These are phyloP conservation scores for Macrosoma leucophasiata DNA, from an alignment of 2,888 invertebrate genomes.

Conservation along the genomic window DNA sequence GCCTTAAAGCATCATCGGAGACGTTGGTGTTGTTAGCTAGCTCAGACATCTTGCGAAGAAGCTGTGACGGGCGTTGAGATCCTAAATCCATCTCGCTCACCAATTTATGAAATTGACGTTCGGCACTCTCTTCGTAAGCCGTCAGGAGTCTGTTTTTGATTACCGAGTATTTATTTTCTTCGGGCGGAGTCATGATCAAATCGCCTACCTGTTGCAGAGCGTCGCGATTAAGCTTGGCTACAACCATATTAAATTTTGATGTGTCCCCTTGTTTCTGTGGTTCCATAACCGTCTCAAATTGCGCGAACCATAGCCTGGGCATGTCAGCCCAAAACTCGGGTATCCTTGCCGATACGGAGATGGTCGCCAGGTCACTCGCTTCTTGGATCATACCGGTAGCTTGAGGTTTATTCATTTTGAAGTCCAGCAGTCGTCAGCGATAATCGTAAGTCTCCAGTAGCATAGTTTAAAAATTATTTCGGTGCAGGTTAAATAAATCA, in stretches of 20 bases:
- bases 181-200: not conserved
- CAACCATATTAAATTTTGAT: slow-evolving; percentile 6
- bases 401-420: too few species aligned
- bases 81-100: slow-evolving; percentile 4
- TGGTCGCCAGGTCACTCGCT: slow-evolving; percentile 3
- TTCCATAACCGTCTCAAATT: slow-evolving; percentile 7
- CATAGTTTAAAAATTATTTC: too few species aligned
- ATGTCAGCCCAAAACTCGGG: slow-evolving; percentile 8
- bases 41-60: too few species aligned
- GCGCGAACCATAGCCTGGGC: slow-evolving; percentile 12
- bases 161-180: not conserved
- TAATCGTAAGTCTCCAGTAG: too few species aligned
- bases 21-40: too few species aligned
- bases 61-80: too few species aligned
- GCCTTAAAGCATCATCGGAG: too few species aligned
- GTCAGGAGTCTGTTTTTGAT: slow-evolving; percentile 2
- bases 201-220: slow-evolving; percentile 3
- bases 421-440: too few species aligned
- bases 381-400: too few species aligned
- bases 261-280: slow-evolving; percentile 9
- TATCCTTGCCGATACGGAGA: slow-evolving; percentile 2
- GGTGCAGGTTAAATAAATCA: too few species aligned
- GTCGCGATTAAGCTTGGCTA: slow-evolving; percentile 1
- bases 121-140: slow-evolving; percentile 1
- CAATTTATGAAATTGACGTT: slow-evolving; percentile 5